Percentiles rank a stretch among this genome's conserved stretches.
Evolutionary conservation across 2,888 invertebrate genomes (phyloP).

Genomic region (Chrysodeixis includens): DNA sequence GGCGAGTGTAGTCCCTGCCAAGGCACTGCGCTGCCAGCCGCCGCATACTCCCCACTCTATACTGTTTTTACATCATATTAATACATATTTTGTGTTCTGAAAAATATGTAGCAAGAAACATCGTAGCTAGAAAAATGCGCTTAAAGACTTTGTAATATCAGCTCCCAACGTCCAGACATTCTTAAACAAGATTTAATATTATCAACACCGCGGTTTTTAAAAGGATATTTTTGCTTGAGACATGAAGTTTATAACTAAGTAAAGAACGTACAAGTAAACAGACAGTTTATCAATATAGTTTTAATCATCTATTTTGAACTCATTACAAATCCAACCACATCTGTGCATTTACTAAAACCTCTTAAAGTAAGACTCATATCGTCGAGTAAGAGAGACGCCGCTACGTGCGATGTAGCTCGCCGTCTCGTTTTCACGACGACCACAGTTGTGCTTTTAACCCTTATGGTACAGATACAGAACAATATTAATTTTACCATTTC

Average conservation of each 20-base stretch:
- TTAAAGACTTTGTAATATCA: background rate
- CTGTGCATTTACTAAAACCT: too few species aligned
- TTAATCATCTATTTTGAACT: background rate
- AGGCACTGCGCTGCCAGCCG: background rate
- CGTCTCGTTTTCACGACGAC: too few species aligned
- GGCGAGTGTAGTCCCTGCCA: background rate
- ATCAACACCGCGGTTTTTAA: too few species aligned
- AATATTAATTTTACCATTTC: background rate
- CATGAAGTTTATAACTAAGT: too few species aligned
- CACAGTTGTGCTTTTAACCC: too few species aligned
- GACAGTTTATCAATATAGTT: background rate
- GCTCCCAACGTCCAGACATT: too few species aligned
- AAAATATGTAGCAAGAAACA: background rate
- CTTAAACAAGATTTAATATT: too few species aligned
- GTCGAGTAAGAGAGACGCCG: too few species aligned
- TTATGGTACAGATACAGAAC: background rate
- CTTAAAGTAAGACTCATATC: too few species aligned
- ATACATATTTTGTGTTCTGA: background rate
- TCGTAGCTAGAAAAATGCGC: background rate
- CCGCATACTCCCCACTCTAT: background rate
- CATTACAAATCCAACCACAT: background rate
- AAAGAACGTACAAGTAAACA: background rate
- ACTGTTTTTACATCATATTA: conserved; percentile 2
- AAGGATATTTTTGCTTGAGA: background rate
- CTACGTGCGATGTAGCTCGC: too few species aligned